A percentile compares a stretch with the other conserved stretches of the same genome.
phyloP scores from a whole-genome alignment of 1,140 invertebrate genomes.

The Danaus plexippus region DNA sequence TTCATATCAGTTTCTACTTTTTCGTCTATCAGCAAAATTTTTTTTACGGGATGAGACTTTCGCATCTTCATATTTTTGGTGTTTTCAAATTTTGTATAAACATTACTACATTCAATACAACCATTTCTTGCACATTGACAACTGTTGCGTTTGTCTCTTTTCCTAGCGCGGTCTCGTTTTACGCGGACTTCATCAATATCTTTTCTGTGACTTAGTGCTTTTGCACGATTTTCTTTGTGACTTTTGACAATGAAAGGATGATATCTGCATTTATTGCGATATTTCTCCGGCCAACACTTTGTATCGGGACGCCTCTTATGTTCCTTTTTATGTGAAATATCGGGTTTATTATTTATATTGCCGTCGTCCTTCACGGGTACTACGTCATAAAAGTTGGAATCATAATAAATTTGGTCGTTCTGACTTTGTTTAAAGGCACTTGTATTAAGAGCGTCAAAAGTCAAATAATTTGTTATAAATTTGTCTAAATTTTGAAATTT shows the following conservation, averaged over 20 bases:
- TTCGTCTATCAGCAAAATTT: too few species aligned
- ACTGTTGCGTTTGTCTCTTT: slow-evolving; percentile 8
- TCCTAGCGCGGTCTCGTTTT: slow-evolving; percentile 13
- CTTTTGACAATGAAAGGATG: slow-evolving; percentile 17
- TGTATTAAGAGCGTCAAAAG: slow-evolving; percentile 9
- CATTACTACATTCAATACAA: slow-evolving; percentile 33
- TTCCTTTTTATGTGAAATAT: slow-evolving; percentile 16
- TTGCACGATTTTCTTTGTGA: slow-evolving; percentile 12
- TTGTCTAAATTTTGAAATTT: slow-evolving; percentile 46
- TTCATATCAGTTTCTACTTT: too few species aligned
- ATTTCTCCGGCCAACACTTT: slow-evolving; percentile 27
- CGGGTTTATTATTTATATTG: slow-evolving; percentile 22
- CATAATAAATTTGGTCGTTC: slow-evolving; percentile 32
- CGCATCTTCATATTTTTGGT: background rate
- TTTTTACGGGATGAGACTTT: too few species aligned
- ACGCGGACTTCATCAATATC: background rate
- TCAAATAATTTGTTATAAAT: slow-evolving; percentile 19
- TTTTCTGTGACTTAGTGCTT: slow-evolving; percentile 11
- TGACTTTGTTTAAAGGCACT: slow-evolving; percentile 10
- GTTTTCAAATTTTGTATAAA: slow-evolving; percentile 27
- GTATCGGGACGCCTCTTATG: slow-evolving; percentile 21
- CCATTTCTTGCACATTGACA: slow-evolving; percentile 29
- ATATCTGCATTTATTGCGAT: slow-evolving; percentile 18
- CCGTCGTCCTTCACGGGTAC: slow-evolving; percentile 51
- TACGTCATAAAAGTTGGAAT: slow-evolving; percentile 49